These are phyloP conservation scores for Caenorhabditis inopinata DNA, from an alignment of 1,140 invertebrate genomes.

Conservation along the genomic window DNA sequence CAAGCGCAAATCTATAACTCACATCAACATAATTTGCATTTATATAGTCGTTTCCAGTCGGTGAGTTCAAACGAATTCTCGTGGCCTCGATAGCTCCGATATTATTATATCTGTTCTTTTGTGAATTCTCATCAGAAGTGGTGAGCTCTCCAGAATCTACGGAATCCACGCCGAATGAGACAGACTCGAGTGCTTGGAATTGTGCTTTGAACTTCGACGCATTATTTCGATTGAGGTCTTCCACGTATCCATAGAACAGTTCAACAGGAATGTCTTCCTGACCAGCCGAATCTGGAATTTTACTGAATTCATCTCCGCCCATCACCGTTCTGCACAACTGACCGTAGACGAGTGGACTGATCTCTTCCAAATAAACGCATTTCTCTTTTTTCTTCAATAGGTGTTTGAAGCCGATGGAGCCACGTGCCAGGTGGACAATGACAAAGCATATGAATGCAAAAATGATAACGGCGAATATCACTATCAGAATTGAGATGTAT, in stretches of 20 bases:
- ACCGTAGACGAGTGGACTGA: constrained; percentile 60
- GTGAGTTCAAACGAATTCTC: constrained; percentile 52
- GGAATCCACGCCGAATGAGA: constrained; percentile 13
- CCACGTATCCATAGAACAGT: constrained; percentile 60
- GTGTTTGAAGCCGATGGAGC: constrained; percentile 52
- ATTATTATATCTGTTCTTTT: constrained; percentile 55
- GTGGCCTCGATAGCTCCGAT: constrained; percentile 59
- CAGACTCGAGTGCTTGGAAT: constrained; percentile 40
- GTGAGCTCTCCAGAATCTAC: constrained; percentile 41
- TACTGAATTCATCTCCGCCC: background rate
- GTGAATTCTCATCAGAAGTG: constrained; percentile 3
- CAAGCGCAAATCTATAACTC: no score
- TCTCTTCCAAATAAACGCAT: constrained; percentile 50
- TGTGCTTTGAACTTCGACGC: constrained; percentile 61
- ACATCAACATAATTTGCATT: constrained; percentile 66
- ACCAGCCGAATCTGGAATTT: constrained; percentile 33
- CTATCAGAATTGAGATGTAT: background rate
- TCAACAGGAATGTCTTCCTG: constrained; percentile 42
- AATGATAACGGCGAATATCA: constrained; percentile 11
- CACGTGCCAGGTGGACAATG: constrained; percentile 29
- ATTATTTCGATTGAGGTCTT: constrained; percentile 57
- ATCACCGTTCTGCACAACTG: background rate
- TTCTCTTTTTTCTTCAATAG: constrained; percentile 55
- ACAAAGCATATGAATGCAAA: constrained; percentile 37
- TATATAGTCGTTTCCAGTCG: constrained; percentile 58